A percentile compares a stretch with the other conserved stretches of the same genome.
phyloP scores from a whole-genome alignment of 1,140 invertebrate species.

The Marisa cornuarietis region DNA sequence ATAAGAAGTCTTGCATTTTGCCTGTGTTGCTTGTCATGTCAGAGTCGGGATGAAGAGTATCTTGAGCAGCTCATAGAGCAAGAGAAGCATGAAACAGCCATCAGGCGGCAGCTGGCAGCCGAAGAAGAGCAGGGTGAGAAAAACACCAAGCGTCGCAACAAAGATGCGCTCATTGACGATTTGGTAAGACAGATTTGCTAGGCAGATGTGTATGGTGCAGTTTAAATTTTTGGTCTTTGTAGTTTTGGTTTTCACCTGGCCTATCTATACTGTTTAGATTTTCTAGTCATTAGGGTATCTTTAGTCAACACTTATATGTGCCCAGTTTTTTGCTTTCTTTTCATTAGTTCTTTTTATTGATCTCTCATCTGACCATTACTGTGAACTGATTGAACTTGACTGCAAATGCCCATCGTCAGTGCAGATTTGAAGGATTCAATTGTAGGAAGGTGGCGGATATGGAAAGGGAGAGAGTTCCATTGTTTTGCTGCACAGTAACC shows the following conservation, averaged over 20 bases:
- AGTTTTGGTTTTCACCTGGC: neutral
- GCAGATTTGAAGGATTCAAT: too few relatives aligned
- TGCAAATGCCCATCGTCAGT: too few relatives aligned
- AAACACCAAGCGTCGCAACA: slow-evolving; percentile 83
- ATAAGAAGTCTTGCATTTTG: too few relatives aligned
- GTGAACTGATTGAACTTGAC: too few relatives aligned
- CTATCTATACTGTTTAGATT: neutral
- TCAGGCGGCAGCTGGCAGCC: slow-evolving; percentile 72
- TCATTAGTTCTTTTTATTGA: neutral
- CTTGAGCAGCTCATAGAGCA: slow-evolving; percentile 88
- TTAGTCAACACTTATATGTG: neutral
- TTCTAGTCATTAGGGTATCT: neutral
- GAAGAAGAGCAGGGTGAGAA: slow-evolving; percentile 75
- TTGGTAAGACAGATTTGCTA: slow-evolving; percentile 64
- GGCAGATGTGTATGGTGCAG: neutral
- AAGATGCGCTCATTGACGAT: slow-evolving; percentile 92
- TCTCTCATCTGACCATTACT: too few relatives aligned
- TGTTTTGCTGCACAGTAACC: too few relatives aligned
- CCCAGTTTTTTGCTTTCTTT: neutral
- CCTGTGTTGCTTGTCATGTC: neutral
- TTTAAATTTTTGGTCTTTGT: neutral
- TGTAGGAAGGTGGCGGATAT: too few relatives aligned
- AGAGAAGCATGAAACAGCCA: slow-evolving; percentile 68
- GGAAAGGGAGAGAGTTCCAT: too few relatives aligned
- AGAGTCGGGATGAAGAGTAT: slow-evolving; percentile 69